Evolutionary conservation across 2,113 vertebrate species (phyloP).

Genomic region (Callopanchax toddi): DNA sequence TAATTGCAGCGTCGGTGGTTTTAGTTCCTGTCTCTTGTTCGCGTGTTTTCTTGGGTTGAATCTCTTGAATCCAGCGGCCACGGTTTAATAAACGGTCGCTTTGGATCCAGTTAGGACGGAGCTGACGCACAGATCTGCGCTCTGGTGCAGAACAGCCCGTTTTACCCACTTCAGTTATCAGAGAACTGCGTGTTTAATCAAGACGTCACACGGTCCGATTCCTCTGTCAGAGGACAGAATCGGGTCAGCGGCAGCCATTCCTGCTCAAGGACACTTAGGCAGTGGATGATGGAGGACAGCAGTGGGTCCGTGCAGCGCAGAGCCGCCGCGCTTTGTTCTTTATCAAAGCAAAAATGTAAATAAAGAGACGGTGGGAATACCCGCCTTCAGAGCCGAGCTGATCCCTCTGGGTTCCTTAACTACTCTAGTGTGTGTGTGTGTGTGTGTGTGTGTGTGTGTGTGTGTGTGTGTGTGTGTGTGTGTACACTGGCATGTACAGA

Average conservation of each 20-base stretch:
- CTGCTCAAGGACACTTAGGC: slow-evolving; percentile 46
- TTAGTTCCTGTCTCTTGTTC: neutral
- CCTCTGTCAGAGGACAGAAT: slow-evolving; percentile 24
- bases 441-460: slow-evolving; percentile 5
- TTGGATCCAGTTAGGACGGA: too few relatives aligned
- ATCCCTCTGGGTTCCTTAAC: slow-evolving; percentile 42
- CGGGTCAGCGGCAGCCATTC: slow-evolving; percentile 23
- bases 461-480: slow-evolving; percentile 18
- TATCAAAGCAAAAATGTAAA: slow-evolving; percentile 32
- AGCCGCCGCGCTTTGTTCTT: slow-evolving; percentile 36
- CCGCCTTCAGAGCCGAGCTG: slow-evolving; percentile 13
- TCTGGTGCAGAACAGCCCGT: neutral
- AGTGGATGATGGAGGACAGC: slow-evolving; percentile 36
- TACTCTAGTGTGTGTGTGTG: slow-evolving; percentile 3
- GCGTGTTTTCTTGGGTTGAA: neutral
- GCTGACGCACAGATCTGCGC: neutral
- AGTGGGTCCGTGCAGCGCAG: neutral
- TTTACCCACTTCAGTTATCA: neutral
- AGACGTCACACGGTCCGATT: slow-evolving; percentile 9
- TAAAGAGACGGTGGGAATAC: slow-evolving; percentile 40
- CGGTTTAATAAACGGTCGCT: too few relatives aligned
- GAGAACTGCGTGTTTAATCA: neutral
- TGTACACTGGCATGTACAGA: slow-evolving; percentile 39
- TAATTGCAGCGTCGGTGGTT: neutral
- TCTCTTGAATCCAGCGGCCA: neutral